These are phyloP conservation scores for Crotalus helleri DNA, from an alignment of 2,113 vertebrate species.

Conservation along the genomic window DNA sequence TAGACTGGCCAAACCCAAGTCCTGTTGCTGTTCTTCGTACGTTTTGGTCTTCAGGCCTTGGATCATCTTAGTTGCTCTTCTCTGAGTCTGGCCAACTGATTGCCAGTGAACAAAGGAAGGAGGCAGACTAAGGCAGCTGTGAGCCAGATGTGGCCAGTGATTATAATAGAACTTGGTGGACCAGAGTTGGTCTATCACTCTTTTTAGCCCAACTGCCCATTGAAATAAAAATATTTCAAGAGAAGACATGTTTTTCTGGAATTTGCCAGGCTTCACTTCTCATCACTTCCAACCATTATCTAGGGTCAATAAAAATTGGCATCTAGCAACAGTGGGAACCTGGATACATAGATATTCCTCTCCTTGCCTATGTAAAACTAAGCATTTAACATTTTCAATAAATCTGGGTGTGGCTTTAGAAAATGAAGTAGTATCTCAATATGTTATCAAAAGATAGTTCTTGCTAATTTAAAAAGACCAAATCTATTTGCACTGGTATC, in stretches of 20 bases:
- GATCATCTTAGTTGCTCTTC: too few relatives aligned
- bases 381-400: background rate
- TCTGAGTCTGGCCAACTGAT: background rate
- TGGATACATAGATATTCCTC: background rate
- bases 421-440: background rate
- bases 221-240: background rate
- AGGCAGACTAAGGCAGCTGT: background rate
- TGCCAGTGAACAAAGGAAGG: background rate
- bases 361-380: background rate
- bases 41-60: too few relatives aligned
- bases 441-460: background rate
- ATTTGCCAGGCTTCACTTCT: background rate
- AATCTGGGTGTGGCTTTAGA: background rate
- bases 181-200: background rate
- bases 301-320: background rate
- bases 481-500: background rate
- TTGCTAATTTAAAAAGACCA: background rate
- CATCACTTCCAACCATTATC: background rate
- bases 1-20: too few relatives aligned
- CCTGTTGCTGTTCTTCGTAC: too few relatives aligned
- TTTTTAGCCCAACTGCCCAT: background rate
- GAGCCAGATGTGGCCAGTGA: background rate
- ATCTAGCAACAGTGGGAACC: background rate
- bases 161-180: background rate
- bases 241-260: background rate